Conservation (phyloP, 2,113 vertebrate species). For the Notechis scutatus region DNA sequence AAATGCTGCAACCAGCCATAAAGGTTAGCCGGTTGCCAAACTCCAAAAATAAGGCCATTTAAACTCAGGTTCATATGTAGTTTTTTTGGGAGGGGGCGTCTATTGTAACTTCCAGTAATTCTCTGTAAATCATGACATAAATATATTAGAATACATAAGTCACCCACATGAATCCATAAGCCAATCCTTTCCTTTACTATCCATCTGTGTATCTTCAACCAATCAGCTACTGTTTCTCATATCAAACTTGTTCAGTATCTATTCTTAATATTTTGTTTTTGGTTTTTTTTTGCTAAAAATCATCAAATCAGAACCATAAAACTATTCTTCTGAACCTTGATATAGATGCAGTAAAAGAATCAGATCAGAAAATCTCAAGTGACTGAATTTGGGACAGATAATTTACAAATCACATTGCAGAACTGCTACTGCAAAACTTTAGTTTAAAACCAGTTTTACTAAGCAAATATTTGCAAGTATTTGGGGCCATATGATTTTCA, state of each 20-base stretch:
- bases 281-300: neutral
- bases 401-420: neutral
- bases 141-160: neutral
- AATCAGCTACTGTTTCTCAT: neutral
- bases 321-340: neutral
- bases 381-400: neutral
- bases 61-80: no score
- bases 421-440: neutral
- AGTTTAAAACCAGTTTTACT: neutral
- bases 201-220: neutral
- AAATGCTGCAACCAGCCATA: no score
- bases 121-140: neutral
- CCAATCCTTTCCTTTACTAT: neutral
- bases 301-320: neutral
- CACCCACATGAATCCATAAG: neutral
- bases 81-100: no score
- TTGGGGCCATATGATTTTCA: neutral
- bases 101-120: no score
- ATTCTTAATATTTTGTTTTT: neutral
- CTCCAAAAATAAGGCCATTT: no score
- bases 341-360: neutral
- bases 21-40: no score
- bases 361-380: neutral
- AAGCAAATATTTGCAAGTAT: neutral
- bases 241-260: neutral